Base-by-base conservation (phyloP, 2,797 vertebrate genomes). In the Geotrypetes seraphini region DNA sequence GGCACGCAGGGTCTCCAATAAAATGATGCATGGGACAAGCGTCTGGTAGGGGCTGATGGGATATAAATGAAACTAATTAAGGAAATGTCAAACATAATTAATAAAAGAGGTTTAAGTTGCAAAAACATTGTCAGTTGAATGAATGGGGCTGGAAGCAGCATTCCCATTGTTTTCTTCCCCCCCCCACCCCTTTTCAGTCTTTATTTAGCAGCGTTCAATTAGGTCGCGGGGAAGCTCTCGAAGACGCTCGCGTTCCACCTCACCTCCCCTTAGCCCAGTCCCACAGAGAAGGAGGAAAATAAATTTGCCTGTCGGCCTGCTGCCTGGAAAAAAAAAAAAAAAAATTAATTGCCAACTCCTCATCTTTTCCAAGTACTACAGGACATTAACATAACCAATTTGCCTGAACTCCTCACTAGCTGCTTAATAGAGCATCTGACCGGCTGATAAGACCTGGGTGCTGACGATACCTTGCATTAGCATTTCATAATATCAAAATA, bases 361-460 rank as follows among this genome's bases (percentile, higher is more conserved):
- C 83, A 46, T 92, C 88, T 90, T 94, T 90, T 83, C 85, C 88
- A 85, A 88, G 83, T 94, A 87, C 84, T 91, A 87, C 85, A 87
- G 86, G 78, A 84, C 86, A 93, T 92, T 93, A 93, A 90, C 92
- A 95, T 92, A 96, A 95, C 84, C 90, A 93, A 93, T 93, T 93
- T 95, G 82, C 85, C 80, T 81, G 78, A 87, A 88, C 87, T 92
- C 89, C 79, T 95, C 87, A 78, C 84, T 73, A 88, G 84, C 86
- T 91, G 86, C 88, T 87, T 94, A 96, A 92, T 89, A 93, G 89
- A 87, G 86, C 87, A 80, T 84, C 78, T 71, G 89, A 87, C 81
- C 83, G 79, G 83, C 84, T 76, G 87, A 91, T 92, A 93, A 92
- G 89, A 76, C 83, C 79, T 75, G 66, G 76, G 79, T 84, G 81